Evolutionary conservation across 1,140 invertebrate species (phyloP), one percentile per base, ranked within the genome.

Genomic region (Psilanteris sp.): DNA sequence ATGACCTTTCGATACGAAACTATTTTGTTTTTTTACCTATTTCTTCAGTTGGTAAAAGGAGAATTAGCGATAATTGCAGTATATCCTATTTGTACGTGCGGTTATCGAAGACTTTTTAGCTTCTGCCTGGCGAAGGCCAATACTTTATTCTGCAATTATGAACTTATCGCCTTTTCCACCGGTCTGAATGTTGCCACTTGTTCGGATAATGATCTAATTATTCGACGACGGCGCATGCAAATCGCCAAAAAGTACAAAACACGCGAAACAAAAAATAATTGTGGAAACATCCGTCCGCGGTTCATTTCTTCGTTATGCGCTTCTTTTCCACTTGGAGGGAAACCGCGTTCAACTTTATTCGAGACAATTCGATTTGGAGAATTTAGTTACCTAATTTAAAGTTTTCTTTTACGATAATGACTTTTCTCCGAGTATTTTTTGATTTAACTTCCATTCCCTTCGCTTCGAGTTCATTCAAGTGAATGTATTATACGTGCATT

Each of bases 11-110:
- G 32, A 22, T 68, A 32, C 43, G 41, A 41, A 68, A 57, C 22
- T 43, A 22, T 43, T 54, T 20, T 22, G 2, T 66, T 66, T 61
- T 66, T 54, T 24, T n/a, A n/a, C 46, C 48, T 31, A 8, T 29
- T 46, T 39, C 27, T 62, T 34, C 16, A 7, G 6, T 18, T 10
- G 13, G 59, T 66, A 54, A 54, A 39, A 66, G 48, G 61, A 29
- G 39, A 66, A 66, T 66, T 66, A 66, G 37, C 61, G 15, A 43
- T 66, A 66, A 66, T 66, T 66, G 61, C 61, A 55, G 48, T 34
- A 66, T 66, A 46, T 37, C 39, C 27, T 46, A 26, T 10, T 31
- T 9, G 16, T 11, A 8, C 16, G 31, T 14, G 18, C 26, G 16
- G 24, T 41, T 44, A 50, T 54, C 39, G 48, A 41, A 64, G 36